These are phyloP conservation scores for Rhorus exstirpatorius DNA, from an alignment of 2,888 invertebrate genomes.

Conservation along the genomic window DNA sequence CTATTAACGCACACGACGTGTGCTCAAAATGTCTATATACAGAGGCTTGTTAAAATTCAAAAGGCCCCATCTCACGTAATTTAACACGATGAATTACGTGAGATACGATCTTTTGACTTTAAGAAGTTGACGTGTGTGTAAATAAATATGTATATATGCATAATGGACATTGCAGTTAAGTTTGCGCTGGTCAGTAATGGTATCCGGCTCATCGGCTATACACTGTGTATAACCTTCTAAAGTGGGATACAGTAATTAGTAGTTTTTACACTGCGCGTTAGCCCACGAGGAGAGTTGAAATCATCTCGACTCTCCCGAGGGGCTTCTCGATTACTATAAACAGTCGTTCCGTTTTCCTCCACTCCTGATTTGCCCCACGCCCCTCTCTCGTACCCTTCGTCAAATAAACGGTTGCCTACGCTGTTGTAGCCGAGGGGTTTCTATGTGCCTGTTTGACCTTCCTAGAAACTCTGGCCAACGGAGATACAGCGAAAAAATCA, in stretches of 20 bases:
- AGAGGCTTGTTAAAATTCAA: not conserved
- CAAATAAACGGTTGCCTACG: too few relatives aligned
- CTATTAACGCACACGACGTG: constrained; percentile 41
- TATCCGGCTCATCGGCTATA: constrained; percentile 53
- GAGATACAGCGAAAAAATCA: too few relatives aligned
- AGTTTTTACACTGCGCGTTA: constrained; percentile 36
- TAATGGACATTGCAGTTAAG: constrained; percentile 17
- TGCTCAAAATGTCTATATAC: not conserved
- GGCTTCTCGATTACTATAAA: constrained; percentile 2
- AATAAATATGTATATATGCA: not conserved
- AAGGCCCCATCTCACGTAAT: not conserved
- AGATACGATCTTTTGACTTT: constrained; percentile 11
- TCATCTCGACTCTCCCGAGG: not conserved
- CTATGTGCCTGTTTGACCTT: too few relatives aligned
- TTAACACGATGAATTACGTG: not conserved
- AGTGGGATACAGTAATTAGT: constrained; percentile 60
- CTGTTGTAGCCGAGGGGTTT: too few relatives aligned
- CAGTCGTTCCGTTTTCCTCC: constrained; percentile 22
- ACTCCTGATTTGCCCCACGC: not conserved
- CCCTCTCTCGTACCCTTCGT: too few relatives aligned
- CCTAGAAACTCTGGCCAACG: too few relatives aligned
- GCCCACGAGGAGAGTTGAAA: constrained; percentile 23
- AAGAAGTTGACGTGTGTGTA: not conserved
- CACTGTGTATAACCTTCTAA: constrained; percentile 8
- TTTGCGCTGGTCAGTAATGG: constrained; percentile 63